A percentile compares a stretch with the other conserved stretches of the same genome.
Conservation (phyloP, 2,888 invertebrate genomes). For the Cenopis cana region DNA sequence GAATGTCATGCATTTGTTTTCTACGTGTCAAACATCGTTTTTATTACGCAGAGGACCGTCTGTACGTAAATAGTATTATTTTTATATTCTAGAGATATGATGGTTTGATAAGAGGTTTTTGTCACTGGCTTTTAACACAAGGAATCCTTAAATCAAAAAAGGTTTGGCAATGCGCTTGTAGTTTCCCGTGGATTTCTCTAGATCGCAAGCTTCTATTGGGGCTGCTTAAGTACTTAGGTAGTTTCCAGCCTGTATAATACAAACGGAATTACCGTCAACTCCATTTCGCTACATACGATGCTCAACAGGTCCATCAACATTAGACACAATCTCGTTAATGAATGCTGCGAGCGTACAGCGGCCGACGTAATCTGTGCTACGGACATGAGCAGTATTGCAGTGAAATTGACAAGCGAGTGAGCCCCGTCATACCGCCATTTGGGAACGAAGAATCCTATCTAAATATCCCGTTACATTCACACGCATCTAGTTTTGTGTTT, state of each 20-base stretch:
- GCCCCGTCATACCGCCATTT: neutral
- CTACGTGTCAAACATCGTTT: too few species aligned
- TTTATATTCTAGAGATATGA: too few species aligned
- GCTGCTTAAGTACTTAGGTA: too few species aligned
- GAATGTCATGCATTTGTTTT: too few species aligned
- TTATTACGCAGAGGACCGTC: too few species aligned
- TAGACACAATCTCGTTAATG: constrained; percentile 2
- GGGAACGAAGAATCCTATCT: neutral
- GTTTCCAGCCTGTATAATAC: neutral
- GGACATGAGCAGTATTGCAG: constrained; percentile 2
- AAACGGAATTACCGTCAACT: neutral
- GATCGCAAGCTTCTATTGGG: too few species aligned
- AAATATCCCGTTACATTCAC: neutral
- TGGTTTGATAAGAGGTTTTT: too few species aligned
- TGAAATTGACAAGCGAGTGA: constrained; percentile 12
- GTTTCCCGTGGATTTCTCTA: too few species aligned
- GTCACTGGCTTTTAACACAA: too few species aligned
- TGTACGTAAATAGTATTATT: too few species aligned
- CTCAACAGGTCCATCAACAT: neutral
- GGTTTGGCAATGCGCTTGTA: too few species aligned
- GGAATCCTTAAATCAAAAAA: too few species aligned
- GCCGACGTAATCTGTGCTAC: neutral
- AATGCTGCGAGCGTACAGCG: neutral
- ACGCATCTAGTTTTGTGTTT: neutral
- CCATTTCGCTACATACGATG: neutral